Evolutionary conservation across 2,797 vertebrate genomes (phyloP), one percentile per base, ranked within the genome.

Genomic region (Argentina silus): DNA sequence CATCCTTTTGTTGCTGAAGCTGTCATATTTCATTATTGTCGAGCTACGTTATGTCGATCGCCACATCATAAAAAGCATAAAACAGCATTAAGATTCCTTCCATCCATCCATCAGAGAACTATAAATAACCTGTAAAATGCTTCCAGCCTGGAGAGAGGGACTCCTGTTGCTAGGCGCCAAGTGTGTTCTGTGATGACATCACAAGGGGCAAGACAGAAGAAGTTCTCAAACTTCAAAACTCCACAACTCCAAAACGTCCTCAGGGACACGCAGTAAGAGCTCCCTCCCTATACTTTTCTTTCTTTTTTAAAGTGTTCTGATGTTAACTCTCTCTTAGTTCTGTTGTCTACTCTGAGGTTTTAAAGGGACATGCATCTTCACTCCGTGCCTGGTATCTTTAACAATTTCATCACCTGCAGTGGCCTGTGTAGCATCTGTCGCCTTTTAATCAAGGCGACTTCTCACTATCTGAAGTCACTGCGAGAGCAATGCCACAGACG

Each of bases 101-200:
- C 43, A 47, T 55, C 14, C 45, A 42, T 71, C 27, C 48, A 44
- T 64, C 62, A 10, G 17, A 21, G 19, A 7, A 57, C 7, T n/a
- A 53, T 0, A 63, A 65, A 75, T 68, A 72, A 72, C 51, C 42
- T 42, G 53, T 23, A 6, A 15, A 60, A 27, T 27, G 42, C 42
- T 60, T 43, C 17, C 1, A 27, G 19, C 14, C 44, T 60, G 44
- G 55, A 50, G 56, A 45, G 36, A 11, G 3, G 10, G 17, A 21
- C 44, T 48, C 17, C 17, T 21, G 44, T 48, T 23, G 19, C 63
- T 65, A 65, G 17, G 45, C 44, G 14, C 17, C 62, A n/a, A 19
- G 3, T 10, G n/a, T 45, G 62, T 47, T 45, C n/a, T 65, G 17
- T 48, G 63, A 50, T 48, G 17, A 48, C 63, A 65, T 65, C 10